Percentiles rank a stretch among this genome's conserved stretches.
Evolutionary conservation across 1,140 invertebrate genomes (phyloP).

Genomic region (Helicoverpa armigera): DNA sequence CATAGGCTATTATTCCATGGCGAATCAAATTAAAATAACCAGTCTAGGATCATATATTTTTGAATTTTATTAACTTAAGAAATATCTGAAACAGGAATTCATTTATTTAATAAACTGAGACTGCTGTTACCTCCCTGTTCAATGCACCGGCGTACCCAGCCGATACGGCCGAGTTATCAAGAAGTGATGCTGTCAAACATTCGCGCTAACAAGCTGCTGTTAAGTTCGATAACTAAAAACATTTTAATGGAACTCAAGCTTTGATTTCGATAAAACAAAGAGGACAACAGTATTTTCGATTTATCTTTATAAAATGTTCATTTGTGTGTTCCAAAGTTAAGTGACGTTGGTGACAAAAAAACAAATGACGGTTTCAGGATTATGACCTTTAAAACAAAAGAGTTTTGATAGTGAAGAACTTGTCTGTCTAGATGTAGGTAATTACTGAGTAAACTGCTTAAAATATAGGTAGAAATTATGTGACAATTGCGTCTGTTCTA

Average conservation of each 20-base stretch:
- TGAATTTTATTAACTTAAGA: no score
- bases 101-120: background rate
- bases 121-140: background rate
- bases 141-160: background rate
- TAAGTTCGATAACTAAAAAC: conserved; percentile 31
- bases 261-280: conserved; percentile 22
- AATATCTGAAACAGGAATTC: no score
- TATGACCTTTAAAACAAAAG: no score
- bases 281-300: background rate
- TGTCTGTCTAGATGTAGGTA: no score
- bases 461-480: no score
- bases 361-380: no score
- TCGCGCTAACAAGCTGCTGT: conserved; percentile 17
- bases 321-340: background rate
- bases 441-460: no score
- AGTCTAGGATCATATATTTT: no score
- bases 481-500: background rate
- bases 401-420: no score
- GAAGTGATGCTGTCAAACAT: conserved; percentile 36
- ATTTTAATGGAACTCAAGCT: conserved; percentile 30
- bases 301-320: conserved; percentile 1
- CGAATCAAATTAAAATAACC: no score
- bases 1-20: no score
- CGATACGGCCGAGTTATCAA: conserved; percentile 38
- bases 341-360: no score